Evolutionary conservation across 2,888 invertebrate genomes (phyloP).

Genomic region (Brachycybe producta): DNA sequence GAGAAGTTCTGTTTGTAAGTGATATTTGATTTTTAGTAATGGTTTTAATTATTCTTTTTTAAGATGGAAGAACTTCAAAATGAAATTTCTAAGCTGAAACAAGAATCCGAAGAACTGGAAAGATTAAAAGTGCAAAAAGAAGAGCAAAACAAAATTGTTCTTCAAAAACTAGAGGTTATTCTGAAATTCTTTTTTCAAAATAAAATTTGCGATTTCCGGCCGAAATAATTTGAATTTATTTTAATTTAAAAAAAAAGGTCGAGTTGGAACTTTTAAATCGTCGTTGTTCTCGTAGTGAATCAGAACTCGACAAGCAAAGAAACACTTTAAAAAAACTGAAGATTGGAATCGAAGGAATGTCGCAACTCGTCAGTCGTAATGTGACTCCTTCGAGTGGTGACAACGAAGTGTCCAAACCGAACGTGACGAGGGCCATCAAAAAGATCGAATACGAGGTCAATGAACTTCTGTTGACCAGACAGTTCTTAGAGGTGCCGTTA

Average conservation of each 20-base stretch:
- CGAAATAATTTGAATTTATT: too few species aligned
- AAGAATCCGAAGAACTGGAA: neutral
- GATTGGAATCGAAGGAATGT: constrained; percentile 1
- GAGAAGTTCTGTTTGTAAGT: neutral
- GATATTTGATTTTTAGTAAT: too few species aligned
- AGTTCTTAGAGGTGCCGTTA: constrained; percentile 2
- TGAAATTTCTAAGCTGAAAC: neutral
- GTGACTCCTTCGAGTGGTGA: neutral
- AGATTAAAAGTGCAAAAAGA: neutral
- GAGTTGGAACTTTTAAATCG: too few species aligned
- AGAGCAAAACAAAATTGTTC: neutral
- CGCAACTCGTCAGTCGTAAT: constrained; percentile 1
- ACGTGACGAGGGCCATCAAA: neutral
- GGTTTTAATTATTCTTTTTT: too few species aligned
- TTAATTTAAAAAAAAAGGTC: too few species aligned
- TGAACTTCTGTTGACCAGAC: constrained; percentile 4
- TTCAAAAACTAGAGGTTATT: too few species aligned
- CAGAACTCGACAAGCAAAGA: neutral
- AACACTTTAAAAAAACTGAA: neutral
- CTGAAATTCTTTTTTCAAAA: too few species aligned
- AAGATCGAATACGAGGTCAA: constrained; percentile 7
- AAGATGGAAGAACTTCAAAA: neutral
- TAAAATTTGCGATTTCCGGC: too few species aligned
- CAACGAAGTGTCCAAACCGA: constrained; percentile 2
- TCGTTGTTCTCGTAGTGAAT: too few species aligned